Evolutionary conservation across 1,140 invertebrate genomes (phyloP).

Genomic region (Panagrolaimus sp.): DNA sequence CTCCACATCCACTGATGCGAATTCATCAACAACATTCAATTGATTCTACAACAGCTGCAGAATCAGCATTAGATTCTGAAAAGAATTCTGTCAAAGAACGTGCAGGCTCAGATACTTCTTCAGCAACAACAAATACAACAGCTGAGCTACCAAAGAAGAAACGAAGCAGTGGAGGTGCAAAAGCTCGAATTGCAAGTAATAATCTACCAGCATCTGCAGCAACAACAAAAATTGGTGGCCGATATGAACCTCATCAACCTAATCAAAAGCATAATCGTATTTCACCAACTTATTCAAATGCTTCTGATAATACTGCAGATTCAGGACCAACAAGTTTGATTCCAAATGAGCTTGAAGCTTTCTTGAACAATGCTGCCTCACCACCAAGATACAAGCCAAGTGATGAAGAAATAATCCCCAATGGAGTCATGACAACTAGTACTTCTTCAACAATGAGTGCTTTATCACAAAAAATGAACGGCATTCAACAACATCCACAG

Average conservation of each 20-base stretch:
- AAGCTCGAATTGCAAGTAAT: background rate
- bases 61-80: background rate
- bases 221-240: background rate
- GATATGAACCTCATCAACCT: background rate
- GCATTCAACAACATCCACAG: too few relatives aligned
- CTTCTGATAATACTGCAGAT: background rate
- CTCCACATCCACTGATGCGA: constrained; percentile 4
- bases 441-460: background rate
- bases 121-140: background rate
- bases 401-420: background rate
- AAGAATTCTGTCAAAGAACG: background rate
- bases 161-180: background rate
- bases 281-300: background rate
- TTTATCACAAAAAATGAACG: too few relatives aligned
- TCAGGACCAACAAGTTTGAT: background rate
- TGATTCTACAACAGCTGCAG: background rate
- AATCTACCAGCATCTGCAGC: background rate
- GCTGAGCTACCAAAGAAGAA: background rate
- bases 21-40: constrained; percentile 3
- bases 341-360: constrained; percentile 1
- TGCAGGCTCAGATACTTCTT: too few relatives aligned
- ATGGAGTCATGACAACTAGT: background rate
- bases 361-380: background rate
- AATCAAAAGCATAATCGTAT: background rate
- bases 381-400: background rate